phyloP scores from a whole-genome alignment of 2,888 invertebrate species.

The Drosophila mayaguana region DNA sequence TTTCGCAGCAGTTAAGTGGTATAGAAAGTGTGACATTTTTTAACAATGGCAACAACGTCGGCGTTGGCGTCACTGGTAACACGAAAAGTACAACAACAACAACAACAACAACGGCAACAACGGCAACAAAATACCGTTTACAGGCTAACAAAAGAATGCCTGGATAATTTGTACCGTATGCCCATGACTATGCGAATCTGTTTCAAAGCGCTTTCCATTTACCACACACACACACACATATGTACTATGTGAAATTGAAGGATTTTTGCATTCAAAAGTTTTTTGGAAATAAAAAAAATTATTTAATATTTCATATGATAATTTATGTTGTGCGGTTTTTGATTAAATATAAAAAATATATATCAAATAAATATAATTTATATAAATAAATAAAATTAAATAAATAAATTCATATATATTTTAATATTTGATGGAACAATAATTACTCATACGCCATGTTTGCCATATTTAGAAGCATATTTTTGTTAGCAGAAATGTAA shows the following conservation, averaged over 20 bases:
- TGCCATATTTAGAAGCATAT: no score
- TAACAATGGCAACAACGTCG: slow-evolving; percentile 33
- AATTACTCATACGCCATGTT: no score
- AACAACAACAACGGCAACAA: slow-evolving; percentile 24
- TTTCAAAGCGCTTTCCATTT: background rate
- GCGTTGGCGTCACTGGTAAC: slow-evolving; percentile 29
- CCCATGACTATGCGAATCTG: slow-evolving; percentile 13
- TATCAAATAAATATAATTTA: no score
- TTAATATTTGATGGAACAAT: no score
- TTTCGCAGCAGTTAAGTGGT: slow-evolving; percentile 10
- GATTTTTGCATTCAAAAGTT: background rate
- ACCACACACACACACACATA: no score
- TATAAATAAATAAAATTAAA: no score
- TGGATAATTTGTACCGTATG: slow-evolving; percentile 49
- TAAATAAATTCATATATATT: no score
- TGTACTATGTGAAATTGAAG: background rate
- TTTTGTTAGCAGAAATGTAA: no score
- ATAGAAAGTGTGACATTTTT: slow-evolving; percentile 31
- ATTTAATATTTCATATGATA: no score
- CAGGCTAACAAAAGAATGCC: slow-evolving; percentile 52
- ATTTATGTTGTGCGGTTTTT: no score
- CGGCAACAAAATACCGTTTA: slow-evolving; percentile 42
- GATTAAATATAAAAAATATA: no score
- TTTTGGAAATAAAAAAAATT: background rate
- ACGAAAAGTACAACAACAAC: slow-evolving; percentile 42